phyloP scores from a whole-genome alignment of 2,888 invertebrate genomes.

The Diadegma fenestrale region DNA sequence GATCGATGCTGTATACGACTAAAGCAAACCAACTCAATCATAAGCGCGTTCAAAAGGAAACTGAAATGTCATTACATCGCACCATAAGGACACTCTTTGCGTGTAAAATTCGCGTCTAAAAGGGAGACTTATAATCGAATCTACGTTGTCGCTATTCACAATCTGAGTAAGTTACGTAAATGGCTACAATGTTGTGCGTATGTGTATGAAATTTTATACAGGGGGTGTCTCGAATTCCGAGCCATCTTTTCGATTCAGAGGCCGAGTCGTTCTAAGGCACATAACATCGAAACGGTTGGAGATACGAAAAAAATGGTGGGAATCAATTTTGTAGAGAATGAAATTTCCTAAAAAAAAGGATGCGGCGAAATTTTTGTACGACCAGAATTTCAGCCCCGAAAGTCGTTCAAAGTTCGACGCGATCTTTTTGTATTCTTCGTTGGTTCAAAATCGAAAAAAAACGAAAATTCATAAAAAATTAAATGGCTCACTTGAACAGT shows the following conservation, averaged over 20 bases:
- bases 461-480: too few relatives aligned
- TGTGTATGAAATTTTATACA: slow-evolving; percentile 7
- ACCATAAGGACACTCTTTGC: neutral
- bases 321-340: neutral
- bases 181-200: neutral
- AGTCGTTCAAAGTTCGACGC: too few relatives aligned
- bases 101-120: slow-evolving; percentile 5
- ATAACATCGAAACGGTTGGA: neutral
- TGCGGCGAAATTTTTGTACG: neutral
- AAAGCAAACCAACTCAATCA: neutral
- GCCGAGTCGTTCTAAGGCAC: neutral
- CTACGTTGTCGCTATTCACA: slow-evolving; percentile 14
- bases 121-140: slow-evolving; percentile 58
- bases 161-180: slow-evolving; percentile 17
- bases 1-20: slow-evolving; percentile 1
- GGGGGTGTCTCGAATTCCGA: neutral
- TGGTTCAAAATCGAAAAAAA: too few relatives aligned
- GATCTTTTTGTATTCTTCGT: too few relatives aligned
- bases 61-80: slow-evolving; percentile 39
- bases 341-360: neutral
- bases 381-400: neutral
- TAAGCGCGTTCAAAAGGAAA: neutral
- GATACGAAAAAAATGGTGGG: neutral
- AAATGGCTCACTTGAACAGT: too few relatives aligned
- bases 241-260: neutral